These are phyloP conservation scores for Polyploca ridens DNA, from an alignment of 2,888 invertebrate genomes.

Conservation along the genomic window DNA sequence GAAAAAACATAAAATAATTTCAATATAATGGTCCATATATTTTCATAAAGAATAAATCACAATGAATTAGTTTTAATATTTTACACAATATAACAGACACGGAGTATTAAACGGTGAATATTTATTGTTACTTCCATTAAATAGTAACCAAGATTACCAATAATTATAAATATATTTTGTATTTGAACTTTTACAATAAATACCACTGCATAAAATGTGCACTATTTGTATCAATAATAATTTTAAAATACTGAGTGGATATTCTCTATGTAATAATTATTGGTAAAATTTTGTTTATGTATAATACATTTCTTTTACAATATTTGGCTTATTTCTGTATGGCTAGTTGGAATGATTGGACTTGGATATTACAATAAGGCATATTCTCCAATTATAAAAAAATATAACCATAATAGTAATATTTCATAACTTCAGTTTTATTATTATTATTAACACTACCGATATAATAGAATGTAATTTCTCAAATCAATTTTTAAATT, in stretches of 20 bases:
- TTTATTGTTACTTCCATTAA: constrained; percentile 19
- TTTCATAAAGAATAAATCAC: constrained; percentile 81
- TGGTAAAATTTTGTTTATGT: not conserved
- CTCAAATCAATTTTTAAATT: not conserved
- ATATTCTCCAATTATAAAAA: not conserved
- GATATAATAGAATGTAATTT: too few species aligned
- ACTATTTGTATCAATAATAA: constrained; percentile 2
- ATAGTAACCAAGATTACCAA: constrained; percentile 3
- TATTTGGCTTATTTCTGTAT: constrained; percentile 5
- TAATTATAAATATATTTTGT: constrained; percentile 10
- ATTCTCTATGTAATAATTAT: constrained; percentile 1
- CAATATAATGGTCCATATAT: constrained; percentile 80
- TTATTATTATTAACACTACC: too few species aligned
- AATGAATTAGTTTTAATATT: constrained; percentile 70
- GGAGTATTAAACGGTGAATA: constrained; percentile 64
- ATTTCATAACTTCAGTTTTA: too few species aligned
- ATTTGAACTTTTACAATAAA: constrained; percentile 9
- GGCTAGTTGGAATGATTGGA: constrained; percentile 6
- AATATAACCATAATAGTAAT: too few species aligned
- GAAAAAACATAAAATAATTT: constrained; percentile 48
- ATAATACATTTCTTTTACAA: constrained; percentile 5
- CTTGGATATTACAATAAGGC: not conserved
- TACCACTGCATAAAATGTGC: constrained; percentile 1
- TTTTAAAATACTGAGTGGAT: constrained; percentile 17
- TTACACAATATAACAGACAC: constrained; percentile 63